Percentiles rank a stretch among this genome's conserved stretches.
Evolutionary conservation across 2,113 vertebrate species (phyloP).

Genomic region (Dermatemys mawii): DNA sequence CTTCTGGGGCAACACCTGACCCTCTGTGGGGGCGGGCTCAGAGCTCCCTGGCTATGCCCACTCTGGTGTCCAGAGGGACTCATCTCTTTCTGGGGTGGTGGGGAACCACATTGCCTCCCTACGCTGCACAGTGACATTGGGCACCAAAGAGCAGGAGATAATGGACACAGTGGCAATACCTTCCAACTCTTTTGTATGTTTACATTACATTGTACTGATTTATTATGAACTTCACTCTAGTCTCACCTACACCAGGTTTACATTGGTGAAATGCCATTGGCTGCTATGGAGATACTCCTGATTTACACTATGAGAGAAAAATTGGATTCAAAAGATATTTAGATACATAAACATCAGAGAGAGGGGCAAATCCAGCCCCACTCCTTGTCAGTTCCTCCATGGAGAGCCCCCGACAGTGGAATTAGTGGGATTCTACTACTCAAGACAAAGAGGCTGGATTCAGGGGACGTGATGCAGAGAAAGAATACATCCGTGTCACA

Average conservation of each 20-base stretch:
- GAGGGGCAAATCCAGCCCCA: background rate
- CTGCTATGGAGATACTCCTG: accelerated
- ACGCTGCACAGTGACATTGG: background rate
- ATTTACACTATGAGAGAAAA: background rate
- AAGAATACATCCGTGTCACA: background rate
- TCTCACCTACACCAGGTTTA: background rate
- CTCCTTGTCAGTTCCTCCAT: background rate
- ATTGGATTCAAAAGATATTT: background rate
- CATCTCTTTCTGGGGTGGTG: too few species aligned
- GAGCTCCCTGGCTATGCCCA: too few species aligned
- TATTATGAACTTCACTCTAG: background rate
- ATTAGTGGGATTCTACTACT: background rate
- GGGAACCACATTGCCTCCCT: too few species aligned
- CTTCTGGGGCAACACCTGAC: too few species aligned
- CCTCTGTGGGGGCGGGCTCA: too few species aligned
- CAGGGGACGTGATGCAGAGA: background rate
- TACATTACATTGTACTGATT: background rate
- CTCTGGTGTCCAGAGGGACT: too few species aligned
- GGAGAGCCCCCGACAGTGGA: background rate
- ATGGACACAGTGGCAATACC: background rate
- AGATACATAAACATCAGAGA: background rate
- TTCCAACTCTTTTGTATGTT: background rate
- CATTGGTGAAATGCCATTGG: background rate
- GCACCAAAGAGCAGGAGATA: background rate
- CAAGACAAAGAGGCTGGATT: background rate